These are phyloP conservation scores for Sebastes schlegelii DNA, from an alignment of 2,113 vertebrate species.

Conservation along the genomic window DNA sequence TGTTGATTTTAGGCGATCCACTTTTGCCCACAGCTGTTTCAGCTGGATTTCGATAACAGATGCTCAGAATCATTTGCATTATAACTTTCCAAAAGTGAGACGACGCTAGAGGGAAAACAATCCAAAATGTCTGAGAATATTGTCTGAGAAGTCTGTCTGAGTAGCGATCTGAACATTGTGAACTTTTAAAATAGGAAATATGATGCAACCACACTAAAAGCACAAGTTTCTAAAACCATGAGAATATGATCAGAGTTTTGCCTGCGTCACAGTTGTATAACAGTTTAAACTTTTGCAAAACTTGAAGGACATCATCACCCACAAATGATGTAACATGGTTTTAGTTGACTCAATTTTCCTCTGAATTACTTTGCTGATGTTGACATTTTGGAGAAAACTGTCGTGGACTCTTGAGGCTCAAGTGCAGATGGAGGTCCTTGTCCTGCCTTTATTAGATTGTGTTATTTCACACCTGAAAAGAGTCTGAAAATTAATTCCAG, in stretches of 20 bases:
- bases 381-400: not conserved
- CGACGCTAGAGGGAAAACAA: not conserved
- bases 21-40: too few species aligned
- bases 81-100: too few species aligned
- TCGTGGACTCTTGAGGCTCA: not conserved
- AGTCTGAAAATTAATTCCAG: slow-evolving; percentile 2
- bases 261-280: not conserved
- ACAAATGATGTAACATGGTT: not conserved
- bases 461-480: slow-evolving; percentile 2
- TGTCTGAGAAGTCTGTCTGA: not conserved
- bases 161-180: not conserved
- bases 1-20: too few species aligned
- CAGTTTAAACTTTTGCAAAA: not conserved
- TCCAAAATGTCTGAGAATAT: not conserved
- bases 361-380: not conserved
- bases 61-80: too few species aligned
- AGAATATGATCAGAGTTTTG: not conserved
- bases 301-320: not conserved
- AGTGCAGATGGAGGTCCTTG: not conserved
- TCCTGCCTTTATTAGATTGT: not conserved
- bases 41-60: too few species aligned
- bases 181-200: not conserved
- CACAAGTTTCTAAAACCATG: not conserved
- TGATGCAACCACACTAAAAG: not conserved
- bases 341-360: not conserved